These are phyloP conservation scores for Phrynosoma blainvillii DNA, from an alignment of 2,113 vertebrate genomes.

Conservation along the genomic window DNA sequence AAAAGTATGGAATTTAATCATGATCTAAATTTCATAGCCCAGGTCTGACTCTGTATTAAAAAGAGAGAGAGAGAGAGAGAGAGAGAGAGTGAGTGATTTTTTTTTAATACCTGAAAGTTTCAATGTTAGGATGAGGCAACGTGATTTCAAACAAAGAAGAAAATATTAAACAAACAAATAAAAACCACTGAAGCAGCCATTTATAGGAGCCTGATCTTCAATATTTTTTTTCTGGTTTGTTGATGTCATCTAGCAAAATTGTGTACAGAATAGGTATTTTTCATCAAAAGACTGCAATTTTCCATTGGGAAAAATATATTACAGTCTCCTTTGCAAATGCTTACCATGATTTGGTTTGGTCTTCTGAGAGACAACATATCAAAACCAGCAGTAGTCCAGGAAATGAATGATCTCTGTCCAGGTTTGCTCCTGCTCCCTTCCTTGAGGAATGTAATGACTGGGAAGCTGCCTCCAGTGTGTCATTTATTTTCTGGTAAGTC, in stretches of 20 bases:
- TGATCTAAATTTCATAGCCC: background rate
- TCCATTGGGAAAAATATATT: background rate
- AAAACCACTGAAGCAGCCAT: background rate
- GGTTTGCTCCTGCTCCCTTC: background rate
- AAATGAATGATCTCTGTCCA: background rate
- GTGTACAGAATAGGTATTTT: background rate
- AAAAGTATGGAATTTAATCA: background rate
- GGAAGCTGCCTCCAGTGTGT: background rate
- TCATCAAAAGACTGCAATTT: background rate
- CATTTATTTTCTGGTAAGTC: background rate
- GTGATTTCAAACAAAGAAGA: background rate
- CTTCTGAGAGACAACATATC: background rate
- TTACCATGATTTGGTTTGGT: background rate
- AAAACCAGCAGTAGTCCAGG: background rate
- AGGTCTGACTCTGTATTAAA: background rate
- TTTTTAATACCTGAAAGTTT: background rate
- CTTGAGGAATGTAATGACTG: background rate
- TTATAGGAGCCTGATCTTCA: background rate
- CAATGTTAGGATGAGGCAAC: background rate
- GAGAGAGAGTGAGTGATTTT: too few species aligned
- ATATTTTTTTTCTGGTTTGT: background rate
- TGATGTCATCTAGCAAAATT: background rate
- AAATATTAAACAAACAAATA: background rate
- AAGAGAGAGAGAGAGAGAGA: too few species aligned
- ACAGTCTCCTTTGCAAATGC: background rate